Percentiles rank a stretch among this genome's conserved stretches.
phyloP scores from a whole-genome alignment of 2,888 invertebrate species.

The Globia sparganii region DNA sequence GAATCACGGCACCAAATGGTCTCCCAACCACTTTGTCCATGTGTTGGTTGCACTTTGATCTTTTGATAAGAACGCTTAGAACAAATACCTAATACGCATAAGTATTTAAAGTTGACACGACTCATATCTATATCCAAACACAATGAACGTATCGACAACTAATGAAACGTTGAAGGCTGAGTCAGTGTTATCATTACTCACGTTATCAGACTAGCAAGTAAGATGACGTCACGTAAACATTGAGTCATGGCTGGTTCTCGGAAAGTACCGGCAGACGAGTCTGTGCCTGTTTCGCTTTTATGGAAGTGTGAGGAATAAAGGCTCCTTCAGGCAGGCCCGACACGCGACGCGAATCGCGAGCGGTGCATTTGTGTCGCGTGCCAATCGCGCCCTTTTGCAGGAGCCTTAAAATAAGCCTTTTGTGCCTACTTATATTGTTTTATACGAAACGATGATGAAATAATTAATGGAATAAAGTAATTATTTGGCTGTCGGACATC shows the following conservation, averaged over 20 bases:
- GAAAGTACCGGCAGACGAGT: conserved; percentile 62
- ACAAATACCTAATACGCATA: conserved; percentile 16
- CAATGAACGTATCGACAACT: conserved; percentile 15
- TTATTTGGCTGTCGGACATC: neutral
- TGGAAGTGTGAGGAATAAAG: conserved; percentile 31
- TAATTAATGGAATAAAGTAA: neutral
- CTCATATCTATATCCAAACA: conserved; percentile 18
- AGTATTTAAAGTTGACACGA: neutral
- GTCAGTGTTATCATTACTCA: conserved; percentile 62
- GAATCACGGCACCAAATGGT: neutral
- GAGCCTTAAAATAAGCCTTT: conserved; percentile 11
- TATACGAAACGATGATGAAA: neutral
- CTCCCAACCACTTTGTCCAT: neutral
- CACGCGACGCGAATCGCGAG: no score
- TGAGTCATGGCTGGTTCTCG: conserved; percentile 58
- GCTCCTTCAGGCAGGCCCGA: no score
- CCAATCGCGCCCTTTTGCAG: no score
- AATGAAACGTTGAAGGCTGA: conserved; percentile 40
- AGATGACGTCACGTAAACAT: conserved; percentile 63
- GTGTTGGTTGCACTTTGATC: conserved; percentile 17
- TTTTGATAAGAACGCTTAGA: neutral
- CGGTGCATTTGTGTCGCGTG: no score
- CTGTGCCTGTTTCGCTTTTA: conserved; percentile 33
- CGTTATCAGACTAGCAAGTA: conserved; percentile 54
- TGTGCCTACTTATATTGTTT: neutral